A percentile compares a stretch with the other conserved stretches of the same genome.
Conservation (phyloP, 2,113 vertebrate genomes). For the Dromas ardeola region DNA sequence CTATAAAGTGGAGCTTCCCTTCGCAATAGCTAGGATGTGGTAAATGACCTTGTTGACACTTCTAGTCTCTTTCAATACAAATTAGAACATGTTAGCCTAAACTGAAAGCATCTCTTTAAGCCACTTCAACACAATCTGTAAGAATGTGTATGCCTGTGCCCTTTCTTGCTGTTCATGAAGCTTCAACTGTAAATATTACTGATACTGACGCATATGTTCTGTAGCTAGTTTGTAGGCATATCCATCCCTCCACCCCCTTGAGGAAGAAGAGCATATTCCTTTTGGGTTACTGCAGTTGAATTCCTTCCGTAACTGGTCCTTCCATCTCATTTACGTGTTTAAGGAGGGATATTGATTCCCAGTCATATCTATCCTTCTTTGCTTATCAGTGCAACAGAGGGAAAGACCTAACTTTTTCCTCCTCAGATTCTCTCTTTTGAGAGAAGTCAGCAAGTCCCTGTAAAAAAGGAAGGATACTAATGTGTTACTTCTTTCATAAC, state of each 20-base stretch:
- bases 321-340: background rate
- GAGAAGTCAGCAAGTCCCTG: background rate
- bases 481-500: background rate
- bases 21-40: background rate
- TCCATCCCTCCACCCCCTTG: background rate
- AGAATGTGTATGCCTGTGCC: conserved; percentile 23
- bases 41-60: conserved; percentile 24
- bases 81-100: conserved; percentile 56
- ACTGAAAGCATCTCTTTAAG: conserved; percentile 50
- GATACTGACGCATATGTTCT: conserved; percentile 53
- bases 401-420: background rate
- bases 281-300: background rate
- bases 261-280: background rate
- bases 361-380: background rate
- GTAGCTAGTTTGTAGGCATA: background rate
- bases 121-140: conserved; percentile 56
- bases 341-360: background rate
- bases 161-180: conserved; percentile 37
- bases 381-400: background rate
- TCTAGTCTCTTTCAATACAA: conserved; percentile 42
- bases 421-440: background rate
- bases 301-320: background rate
- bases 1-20: background rate
- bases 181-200: conserved; percentile 48
- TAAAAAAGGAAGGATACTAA: background rate